Evolutionary conservation across 2,113 vertebrate genomes (phyloP).

Genomic region (Hemibates koningsi): DNA sequence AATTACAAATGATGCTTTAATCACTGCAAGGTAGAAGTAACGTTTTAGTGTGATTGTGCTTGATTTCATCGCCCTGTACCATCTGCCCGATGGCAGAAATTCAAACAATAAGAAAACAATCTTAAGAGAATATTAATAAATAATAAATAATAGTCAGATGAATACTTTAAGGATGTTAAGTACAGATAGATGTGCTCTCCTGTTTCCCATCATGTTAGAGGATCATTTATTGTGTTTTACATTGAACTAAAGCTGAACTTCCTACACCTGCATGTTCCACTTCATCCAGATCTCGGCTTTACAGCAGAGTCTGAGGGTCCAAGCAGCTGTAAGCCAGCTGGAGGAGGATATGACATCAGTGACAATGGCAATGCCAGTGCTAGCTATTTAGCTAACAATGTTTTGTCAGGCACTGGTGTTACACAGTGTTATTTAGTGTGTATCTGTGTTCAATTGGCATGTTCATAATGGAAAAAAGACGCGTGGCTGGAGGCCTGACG

Average conservation of each 20-base stretch:
- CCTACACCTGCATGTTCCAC: not conserved
- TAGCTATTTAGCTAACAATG: not conserved
- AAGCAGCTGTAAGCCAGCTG: not conserved
- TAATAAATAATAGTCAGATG: not conserved
- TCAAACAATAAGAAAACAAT: not conserved
- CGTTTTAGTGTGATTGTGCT: accelerated
- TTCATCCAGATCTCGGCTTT: not conserved
- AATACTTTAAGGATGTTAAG: not conserved
- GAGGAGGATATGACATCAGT: not conserved
- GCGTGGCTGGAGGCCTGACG: not conserved
- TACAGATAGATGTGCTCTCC: not conserved
- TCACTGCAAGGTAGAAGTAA: accelerated
- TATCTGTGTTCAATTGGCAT: accelerated
- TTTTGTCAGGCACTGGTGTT: not conserved
- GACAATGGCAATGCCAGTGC: not conserved
- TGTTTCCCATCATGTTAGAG: not conserved
- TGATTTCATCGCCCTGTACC: accelerated
- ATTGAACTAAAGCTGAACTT: not conserved
- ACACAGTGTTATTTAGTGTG: not conserved
- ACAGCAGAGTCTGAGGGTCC: not conserved
- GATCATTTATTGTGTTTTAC: not conserved
- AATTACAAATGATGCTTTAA: not conserved
- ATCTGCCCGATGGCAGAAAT: not conserved
- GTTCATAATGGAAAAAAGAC: not conserved
- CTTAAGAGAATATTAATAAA: not conserved